Evolutionary conservation across 2,797 vertebrate genomes (phyloP).

Genomic region (Perodicticus potto): DNA sequence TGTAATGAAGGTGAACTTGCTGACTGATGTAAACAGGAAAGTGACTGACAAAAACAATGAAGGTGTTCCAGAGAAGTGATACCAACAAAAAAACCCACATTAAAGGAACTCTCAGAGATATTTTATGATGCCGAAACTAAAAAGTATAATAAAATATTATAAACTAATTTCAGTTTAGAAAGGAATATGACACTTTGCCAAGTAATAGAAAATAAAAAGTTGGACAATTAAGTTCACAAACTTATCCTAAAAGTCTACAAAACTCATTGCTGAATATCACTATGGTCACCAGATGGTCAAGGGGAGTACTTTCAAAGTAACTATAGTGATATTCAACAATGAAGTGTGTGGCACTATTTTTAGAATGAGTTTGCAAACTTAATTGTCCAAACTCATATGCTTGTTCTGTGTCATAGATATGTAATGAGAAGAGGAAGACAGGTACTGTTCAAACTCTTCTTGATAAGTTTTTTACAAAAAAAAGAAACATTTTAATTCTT

Average conservation of each 20-base stretch:
- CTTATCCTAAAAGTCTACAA: no score
- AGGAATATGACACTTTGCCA: background rate
- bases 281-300: no score
- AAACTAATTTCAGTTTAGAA: background rate
- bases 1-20: background rate
- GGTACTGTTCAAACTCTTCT: background rate
- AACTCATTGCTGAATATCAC: no score
- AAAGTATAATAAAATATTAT: background rate
- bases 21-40: background rate
- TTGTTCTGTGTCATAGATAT: background rate
- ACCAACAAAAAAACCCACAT: background rate
- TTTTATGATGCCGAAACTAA: background rate
- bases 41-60: background rate
- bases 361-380: no score
- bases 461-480: background rate
- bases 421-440: background rate
- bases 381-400: background rate
- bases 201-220: background rate
- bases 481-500: slow-evolving; percentile 45
- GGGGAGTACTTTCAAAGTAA: no score
- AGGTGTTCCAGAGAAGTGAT: slow-evolving; percentile 6
- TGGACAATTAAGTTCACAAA: no score
- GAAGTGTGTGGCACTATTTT: no score
- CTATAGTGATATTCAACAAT: no score
- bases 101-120: background rate